Base-by-base conservation (phyloP, 2,888 invertebrate genomes). In the Desoria tigrina region DNA sequence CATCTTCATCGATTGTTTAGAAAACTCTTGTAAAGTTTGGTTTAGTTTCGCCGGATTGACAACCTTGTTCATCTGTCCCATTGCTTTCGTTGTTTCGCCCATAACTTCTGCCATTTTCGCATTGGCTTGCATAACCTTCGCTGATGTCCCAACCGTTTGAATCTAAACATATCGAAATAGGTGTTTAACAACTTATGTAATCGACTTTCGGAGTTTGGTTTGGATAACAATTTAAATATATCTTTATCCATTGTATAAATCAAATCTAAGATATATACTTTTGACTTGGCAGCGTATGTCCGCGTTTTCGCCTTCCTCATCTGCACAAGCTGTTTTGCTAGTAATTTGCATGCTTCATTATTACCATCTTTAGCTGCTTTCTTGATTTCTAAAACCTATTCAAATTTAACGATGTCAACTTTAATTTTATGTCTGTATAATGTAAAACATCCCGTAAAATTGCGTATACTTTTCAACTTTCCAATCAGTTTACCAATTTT, bases 121-220 rank as follows among this genome's bases (percentile, higher is more conserved):
- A 80, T 93, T 94, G 0, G 94, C 91, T 21, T 90, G 89, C 90
- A 95, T 94, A 21, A 90, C 85, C 82, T 93, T 94, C 77, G 92
- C 90, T 77, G 93, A 92, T 60, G 88, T 86, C 71, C 90, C 88
- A 51, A 95, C 87, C n/a, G 86, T 83, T 70, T 82, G 81, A 75
- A 90, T 86, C 77, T 86, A 82, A n/a, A n/a, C n/a, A n/a, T n/a
- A n/a, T n/a, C n/a, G n/a, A n/a, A 50, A 56, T 45, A 4, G 32
- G 4, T 7, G 32, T 32, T 32, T 32, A 32, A 32, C 32, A 18
- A 18, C 16, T 39, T 39, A 14, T 45, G 23, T 21, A 45, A 45
- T 9, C 23, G 23, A 21, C 16, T 45, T 21, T 4, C 23, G 11
- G 14, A 39, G 14, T 11, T 39, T 39, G 14, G 39, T 11, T 39